Evolutionary conservation across 2,797 vertebrate species (phyloP).

Genomic region (Siniperca scherzeri): DNA sequence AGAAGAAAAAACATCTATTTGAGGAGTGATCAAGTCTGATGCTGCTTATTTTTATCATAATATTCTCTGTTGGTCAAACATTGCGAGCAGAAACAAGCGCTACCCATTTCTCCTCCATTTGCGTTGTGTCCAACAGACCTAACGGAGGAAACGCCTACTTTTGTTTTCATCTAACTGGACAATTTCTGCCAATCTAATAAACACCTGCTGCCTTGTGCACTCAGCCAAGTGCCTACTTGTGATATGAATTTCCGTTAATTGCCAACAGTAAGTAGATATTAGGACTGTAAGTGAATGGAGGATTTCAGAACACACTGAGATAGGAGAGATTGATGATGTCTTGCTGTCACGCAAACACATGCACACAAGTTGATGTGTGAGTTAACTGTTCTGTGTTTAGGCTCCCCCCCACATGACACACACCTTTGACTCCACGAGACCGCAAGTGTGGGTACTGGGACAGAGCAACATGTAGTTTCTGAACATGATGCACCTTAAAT

Average conservation of each 20-base stretch:
- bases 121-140: background rate
- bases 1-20: conserved; percentile 10
- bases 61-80: conserved; percentile 11
- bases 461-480: background rate
- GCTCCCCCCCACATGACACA: background rate
- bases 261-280: conserved; percentile 5
- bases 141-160: background rate
- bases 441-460: background rate
- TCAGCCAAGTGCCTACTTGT: conserved; percentile 16
- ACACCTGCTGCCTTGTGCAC: conserved; percentile 11
- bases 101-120: background rate
- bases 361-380: conserved; percentile 10
- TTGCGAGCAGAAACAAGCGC: background rate
- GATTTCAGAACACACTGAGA: background rate
- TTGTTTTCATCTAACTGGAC: background rate
- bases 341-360: conserved; percentile 7
- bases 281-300: background rate
- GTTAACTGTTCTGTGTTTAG: background rate
- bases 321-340: background rate
- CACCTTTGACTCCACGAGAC: background rate
- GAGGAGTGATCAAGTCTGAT: background rate
- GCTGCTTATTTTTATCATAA: background rate
- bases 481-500: background rate
- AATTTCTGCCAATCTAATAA: background rate
- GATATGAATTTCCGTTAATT: conserved; percentile 10